Percentiles rank a stretch among this genome's conserved stretches.
Conservation (phyloP, 92 coral and sea anemone species). For the Meandrina meandrites region DNA sequence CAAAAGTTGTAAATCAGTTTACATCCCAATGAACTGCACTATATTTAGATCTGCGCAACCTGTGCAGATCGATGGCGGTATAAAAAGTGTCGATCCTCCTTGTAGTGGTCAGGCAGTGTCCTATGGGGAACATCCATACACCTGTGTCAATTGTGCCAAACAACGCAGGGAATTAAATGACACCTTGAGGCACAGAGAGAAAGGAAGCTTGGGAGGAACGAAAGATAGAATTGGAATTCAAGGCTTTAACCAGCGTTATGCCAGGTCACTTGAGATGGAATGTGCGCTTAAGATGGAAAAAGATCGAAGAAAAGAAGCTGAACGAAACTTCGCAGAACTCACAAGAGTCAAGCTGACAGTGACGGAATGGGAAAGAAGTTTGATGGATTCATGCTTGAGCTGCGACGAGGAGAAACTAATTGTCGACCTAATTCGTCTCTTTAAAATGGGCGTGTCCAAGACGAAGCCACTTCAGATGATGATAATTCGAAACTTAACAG, state of each 20-base stretch:
- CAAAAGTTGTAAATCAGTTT: constrained; percentile 18
- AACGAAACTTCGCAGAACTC: not conserved
- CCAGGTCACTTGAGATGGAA: not conserved
- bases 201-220: not conserved
- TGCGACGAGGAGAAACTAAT: constrained; percentile 16
- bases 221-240: constrained; percentile 19
- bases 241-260: constrained; percentile 38
- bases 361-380: constrained; percentile 8
- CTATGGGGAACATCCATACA: constrained; percentile 31
- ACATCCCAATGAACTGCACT: constrained; percentile 6
- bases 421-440: constrained; percentile 9
- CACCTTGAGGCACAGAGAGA: constrained; percentile 19
- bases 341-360: constrained; percentile 2
- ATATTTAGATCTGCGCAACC: not conserved
- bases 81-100: constrained; percentile 48
- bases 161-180: constrained; percentile 9
- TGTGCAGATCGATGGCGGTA: constrained; percentile 33
- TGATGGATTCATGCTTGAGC: constrained; percentile 35
- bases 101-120: constrained; percentile 31
- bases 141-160: constrained; percentile 26
- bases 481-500: constrained; percentile 9
- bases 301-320: constrained; percentile 14
- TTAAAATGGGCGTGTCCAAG: constrained; percentile 21
- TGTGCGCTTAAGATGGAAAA: constrained; percentile 15
- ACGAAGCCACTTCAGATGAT: constrained; percentile 27